Base-by-base conservation (phyloP, 2,888 invertebrate genomes). In the Dasysyrphus tricinctus region DNA sequence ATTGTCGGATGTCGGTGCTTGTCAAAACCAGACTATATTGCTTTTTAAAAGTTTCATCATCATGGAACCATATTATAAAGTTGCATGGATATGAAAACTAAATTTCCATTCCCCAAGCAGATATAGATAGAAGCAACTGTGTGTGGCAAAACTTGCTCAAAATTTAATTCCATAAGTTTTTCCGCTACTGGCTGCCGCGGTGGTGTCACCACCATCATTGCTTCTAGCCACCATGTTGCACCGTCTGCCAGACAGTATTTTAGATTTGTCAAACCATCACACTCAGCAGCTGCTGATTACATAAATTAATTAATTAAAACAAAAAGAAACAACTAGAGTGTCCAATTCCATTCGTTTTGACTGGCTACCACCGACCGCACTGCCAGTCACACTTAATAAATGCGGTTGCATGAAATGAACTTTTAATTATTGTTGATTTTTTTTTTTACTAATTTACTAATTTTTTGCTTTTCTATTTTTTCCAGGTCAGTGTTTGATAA, bases 401-500 rank as follows among this genome's bases (percentile, higher is more conserved):
- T 44, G 67, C 39, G 57, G 54, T 76, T 76, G 57, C 76, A 63
- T 65, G 49, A 51, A 49, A 42, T 54, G 16, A 80, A 42, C 16
- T 75, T 69, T 61, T 75, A 70, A 75, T 76, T 57, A 75, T 76
- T 57, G 56, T 67, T 34, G 24, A 29, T 1, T 5, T 59, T 51
- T 59, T 61, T 77, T 70, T 51, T 29, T 24, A 24, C 24, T 51
- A 54, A 59, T 39, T 39, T 44, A 56, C 24, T 24, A 24, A 24
- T 3, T 42, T n/a, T n/a, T 32, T 59, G 67, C 47, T 57, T 39
- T 67, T 39, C 29, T 11, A 54, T 37, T 70, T 29, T 39, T 84
- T 84, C 7, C 83, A 84, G 83, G 83, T 84, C 83, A 84, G 83
- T 84, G 78, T 84, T 79, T 80, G 74, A 75, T 47, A 67, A 19